Base-by-base conservation (phyloP, 2,113 vertebrate species). In the Equus przewalskii region DNA sequence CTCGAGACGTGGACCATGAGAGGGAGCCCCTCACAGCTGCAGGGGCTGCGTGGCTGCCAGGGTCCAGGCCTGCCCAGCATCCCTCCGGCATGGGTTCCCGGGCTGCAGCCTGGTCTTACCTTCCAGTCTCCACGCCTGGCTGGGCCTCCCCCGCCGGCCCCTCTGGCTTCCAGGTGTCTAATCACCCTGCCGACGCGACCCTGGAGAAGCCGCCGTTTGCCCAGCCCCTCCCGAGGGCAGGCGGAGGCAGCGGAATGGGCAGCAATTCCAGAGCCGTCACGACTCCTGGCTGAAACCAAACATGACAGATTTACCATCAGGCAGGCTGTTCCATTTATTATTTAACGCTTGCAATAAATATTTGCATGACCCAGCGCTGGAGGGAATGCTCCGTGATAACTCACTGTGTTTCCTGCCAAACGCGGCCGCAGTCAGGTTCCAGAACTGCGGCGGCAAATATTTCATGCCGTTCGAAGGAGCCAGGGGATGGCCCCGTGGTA, bases 261-360 rank as follows among this genome's bases (percentile, higher is more conserved):
- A 92, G 86, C 46, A 64, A 80, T 56, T 96, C 41, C 83, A 15
- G 78, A 90, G 91, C 83, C 72, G 1, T 81, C 97, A 97, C 89
- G 12, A 69, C 75, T 93, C 85, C 93, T 92, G 84, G 93, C 97
- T 97, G 96, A 98, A 98, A 97, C 84, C 33, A 96, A 98, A 98
- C 97, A 97, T 96, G 96, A 98, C 98, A 98, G 98, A 98, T 92
- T 98, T 98, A 98, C 95, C 97, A 97, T 85, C 83, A 92, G 96
- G 97, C 97, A 97, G 97, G 94, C 97, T 96, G 97, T 97, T 98
- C 95, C 97, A 98, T 98, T 98, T 98, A 98, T 98, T 99, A 99
- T 97, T 98, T 98, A 98, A 98, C 24, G 83, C 93, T 98, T 70
- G 94, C 98, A 98, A 98, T 98, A 99, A 99, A 98, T 98, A 99